Percentiles rank a stretch among this genome's conserved stretches.
Conservation (phyloP, 2,888 invertebrate species). For the Melitaea athalia region DNA sequence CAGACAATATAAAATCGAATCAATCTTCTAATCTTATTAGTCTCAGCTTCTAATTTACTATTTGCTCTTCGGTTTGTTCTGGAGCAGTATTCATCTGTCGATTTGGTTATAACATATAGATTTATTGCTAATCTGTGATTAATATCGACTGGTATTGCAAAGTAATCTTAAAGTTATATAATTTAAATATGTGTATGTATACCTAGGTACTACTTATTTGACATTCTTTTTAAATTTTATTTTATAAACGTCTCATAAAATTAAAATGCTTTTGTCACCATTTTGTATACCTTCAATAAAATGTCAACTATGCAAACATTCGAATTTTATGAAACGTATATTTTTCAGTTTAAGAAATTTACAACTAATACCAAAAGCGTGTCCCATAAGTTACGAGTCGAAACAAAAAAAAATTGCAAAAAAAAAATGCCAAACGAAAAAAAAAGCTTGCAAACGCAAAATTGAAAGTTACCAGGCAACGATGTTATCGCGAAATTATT, state of each 20-base stretch:
- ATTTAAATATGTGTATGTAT: background rate
- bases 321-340: background rate
- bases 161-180: background rate
- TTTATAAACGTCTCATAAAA: background rate
- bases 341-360: constrained; percentile 10
- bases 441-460: constrained; percentile 71
- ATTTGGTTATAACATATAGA: constrained; percentile 29
- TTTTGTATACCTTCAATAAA: background rate
- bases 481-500: constrained; percentile 81
- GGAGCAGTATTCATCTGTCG: constrained; percentile 23
- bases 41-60: constrained; percentile 53
- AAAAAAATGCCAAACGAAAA: constrained; percentile 47
- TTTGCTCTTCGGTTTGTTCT: constrained; percentile 18
- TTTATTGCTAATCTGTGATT: constrained; percentile 19
- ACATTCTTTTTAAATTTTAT: no score
- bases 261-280: background rate
- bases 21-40: no score
- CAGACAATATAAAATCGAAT: constrained; percentile 20
- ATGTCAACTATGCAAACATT: background rate
- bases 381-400: constrained; percentile 57
- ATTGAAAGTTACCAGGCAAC: constrained; percentile 76
- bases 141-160: background rate
- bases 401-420: constrained; percentile 56
- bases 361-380: constrained; percentile 26
- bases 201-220: no score